Evolutionary conservation across 1,140 invertebrate species (phyloP), one percentile per base, ranked within the genome.

Genomic region (Drosophila bifasciata): DNA sequence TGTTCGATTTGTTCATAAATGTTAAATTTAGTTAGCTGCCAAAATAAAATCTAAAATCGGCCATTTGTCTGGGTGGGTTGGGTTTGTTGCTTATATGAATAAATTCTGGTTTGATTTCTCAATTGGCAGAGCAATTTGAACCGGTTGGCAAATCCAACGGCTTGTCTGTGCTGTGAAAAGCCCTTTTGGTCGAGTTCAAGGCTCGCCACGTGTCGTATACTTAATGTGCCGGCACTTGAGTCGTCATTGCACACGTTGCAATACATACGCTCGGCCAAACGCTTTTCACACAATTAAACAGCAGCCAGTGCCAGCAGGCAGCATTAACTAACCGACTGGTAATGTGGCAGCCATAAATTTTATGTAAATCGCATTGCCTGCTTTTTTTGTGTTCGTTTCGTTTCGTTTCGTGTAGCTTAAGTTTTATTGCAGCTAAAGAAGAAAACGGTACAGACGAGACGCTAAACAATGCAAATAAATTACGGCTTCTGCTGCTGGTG

Each of bases 341-440:
- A 88, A 88, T 88, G 83, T 88, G 83, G 83, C 83, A 88, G 83
- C 83, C 71, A 88, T 88, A 88, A 88, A 88, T 88, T 88, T 81
- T 81, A 88, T 88, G 79, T 88, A 88, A 88, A 88, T 88, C 84
- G 78, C 72, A 61, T 75, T 69, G 77, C 62, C 55, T 79, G n/a
- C 60, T 63, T 50, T 49, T 60, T 63, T 55, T 50, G 43, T 43
- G 15, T 62, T 50, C 36, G 15, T 55, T 36, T 44, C 49, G 40
- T 46, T 46, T 60, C 32, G 11, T 36, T 36, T 48, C 55, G 50
- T 50, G 8, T 36, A 39, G 41, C 17, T 67, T 68, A 68, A 69
- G 43, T 40, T 51, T 50, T 55, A 59, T 55, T 63, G 63, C 56
- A 74, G 67, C 62, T 58, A 61, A 48, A 64, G 73, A 76, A 77